These are phyloP conservation scores for Sesia bembeciformis DNA, from an alignment of 2,888 invertebrate genomes.

Conservation along the genomic window DNA sequence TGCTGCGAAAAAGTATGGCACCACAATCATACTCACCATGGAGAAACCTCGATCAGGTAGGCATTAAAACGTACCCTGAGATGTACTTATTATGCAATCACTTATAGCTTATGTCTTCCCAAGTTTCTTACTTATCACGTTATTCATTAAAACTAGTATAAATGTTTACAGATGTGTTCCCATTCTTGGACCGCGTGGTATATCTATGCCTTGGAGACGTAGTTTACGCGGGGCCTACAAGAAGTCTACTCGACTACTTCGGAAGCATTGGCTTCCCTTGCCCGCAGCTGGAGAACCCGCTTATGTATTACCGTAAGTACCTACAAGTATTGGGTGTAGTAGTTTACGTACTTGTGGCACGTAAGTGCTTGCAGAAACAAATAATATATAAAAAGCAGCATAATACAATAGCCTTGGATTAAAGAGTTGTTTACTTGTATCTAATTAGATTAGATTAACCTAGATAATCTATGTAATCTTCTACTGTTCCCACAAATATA, in stretches of 20 bases:
- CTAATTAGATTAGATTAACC: background rate
- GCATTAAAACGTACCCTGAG: background rate
- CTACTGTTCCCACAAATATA: too few relatives aligned
- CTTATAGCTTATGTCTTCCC: too few relatives aligned
- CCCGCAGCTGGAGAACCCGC: constrained; percentile 95
- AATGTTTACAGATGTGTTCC: constrained; percentile 86
- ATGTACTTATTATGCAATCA: too few relatives aligned
- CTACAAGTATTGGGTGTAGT: background rate
- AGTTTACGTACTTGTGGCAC: too few relatives aligned
- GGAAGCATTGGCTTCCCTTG: constrained; percentile 97
- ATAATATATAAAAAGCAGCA: too few relatives aligned
- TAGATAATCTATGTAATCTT: too few relatives aligned
- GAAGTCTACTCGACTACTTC: constrained; percentile 95
- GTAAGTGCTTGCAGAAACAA: too few relatives aligned
- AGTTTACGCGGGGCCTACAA: constrained; percentile 92
- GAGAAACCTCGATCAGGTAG: constrained; percentile 87
- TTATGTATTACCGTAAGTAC: constrained; percentile 97
- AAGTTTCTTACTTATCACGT: too few relatives aligned
- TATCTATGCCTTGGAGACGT: constrained; percentile 93
- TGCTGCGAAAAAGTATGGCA: constrained; percentile 90
- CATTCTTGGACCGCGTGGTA: constrained; percentile 93
- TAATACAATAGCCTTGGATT: too few relatives aligned
- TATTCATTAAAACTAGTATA: background rate
- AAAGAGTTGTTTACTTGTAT: too few relatives aligned
- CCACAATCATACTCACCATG: constrained; percentile 92